Base-by-base conservation (phyloP, 2,797 vertebrate genomes). In the Rachycentron canadum region DNA sequence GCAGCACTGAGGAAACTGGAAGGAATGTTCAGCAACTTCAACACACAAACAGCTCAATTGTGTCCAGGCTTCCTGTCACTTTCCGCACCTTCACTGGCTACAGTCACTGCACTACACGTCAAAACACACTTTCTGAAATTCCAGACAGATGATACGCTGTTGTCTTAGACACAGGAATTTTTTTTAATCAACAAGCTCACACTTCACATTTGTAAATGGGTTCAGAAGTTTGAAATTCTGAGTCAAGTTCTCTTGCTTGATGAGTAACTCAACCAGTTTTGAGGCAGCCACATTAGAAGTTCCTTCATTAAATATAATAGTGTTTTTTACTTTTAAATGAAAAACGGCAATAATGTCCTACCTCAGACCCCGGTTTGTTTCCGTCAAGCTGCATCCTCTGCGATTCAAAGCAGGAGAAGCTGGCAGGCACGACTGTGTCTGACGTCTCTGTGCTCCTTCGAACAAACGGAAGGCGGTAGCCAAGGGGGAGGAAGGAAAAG, bases 351-450 rank as follows among this genome's bases (percentile, higher is more conserved):
- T 2, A 41, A 32, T 0, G 58, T 79, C 86, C 53, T 94, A 98
- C 97, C 97, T 98, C 83, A 95, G 95, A 67, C 93, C 95, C 76
- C 93, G 95, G 68, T 91, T 89, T 10, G 89, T 80, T 78, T 86
- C 90, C 1, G 91, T 84, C 65, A 93, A 89, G 78, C 90, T 88
- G 77, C 70, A 90, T 66, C 91, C 89, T 76, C 94, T 93, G 64
- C 83, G 90, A 82, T 88, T 90, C 86, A 94, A 90, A 71, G 66
- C 87, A 3, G 89, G 91, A 85, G 94, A 95, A 69, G 94, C 92
- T 41, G 94, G 81, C 63, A 91, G 81, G 74, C 81, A 89, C 0
- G 88, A 75, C 69, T 88, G 93, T 7, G 55, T 71, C 66, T 80
- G 68, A 32, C 61, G 91, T 0, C 82, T 84, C 41, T 88, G 90